Conservation (phyloP, 2,113 vertebrate genomes). For the Neodon shergylaensis region DNA sequence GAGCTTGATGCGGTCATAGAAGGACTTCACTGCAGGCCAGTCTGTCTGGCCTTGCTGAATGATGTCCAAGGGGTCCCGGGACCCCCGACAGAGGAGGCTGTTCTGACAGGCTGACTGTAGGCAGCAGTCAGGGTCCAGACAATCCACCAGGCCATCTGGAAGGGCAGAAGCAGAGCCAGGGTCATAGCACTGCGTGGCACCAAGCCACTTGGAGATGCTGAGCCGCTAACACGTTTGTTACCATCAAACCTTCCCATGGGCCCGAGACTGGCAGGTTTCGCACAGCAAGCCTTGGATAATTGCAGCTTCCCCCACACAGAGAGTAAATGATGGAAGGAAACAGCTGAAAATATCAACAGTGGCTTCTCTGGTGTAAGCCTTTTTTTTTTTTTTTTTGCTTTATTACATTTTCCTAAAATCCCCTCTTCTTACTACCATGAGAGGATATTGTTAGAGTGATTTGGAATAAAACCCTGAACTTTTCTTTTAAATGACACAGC, state of each 20-base stretch:
- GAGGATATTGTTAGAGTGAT: not conserved
- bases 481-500: not conserved
- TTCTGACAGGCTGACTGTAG: conserved; percentile 97
- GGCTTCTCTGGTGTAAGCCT: not conserved
- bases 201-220: not conserved
- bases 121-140: conserved; percentile 99
- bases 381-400: not conserved
- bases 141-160: conserved; percentile 97
- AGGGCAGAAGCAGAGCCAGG: conserved; percentile 63
- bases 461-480: not conserved
- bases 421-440: not conserved
- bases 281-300: not conserved
- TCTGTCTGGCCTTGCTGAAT: conserved; percentile 93
- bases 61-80: conserved; percentile 95
- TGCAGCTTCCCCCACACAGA: not conserved
- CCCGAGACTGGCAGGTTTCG: not conserved
- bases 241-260: not conserved
- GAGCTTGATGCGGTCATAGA: conserved; percentile 98
- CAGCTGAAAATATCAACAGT: not conserved
- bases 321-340: not conserved
- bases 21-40: conserved; percentile 91
- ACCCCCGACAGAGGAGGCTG: conserved; percentile 95
- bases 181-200: not conserved
- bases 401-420: not conserved
- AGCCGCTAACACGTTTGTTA: not conserved